A percentile compares a stretch with the other conserved stretches of the same genome.
These are phyloP conservation scores for Orthosia cruda DNA, from an alignment of 2,888 invertebrate genomes.

Conservation along the genomic window DNA sequence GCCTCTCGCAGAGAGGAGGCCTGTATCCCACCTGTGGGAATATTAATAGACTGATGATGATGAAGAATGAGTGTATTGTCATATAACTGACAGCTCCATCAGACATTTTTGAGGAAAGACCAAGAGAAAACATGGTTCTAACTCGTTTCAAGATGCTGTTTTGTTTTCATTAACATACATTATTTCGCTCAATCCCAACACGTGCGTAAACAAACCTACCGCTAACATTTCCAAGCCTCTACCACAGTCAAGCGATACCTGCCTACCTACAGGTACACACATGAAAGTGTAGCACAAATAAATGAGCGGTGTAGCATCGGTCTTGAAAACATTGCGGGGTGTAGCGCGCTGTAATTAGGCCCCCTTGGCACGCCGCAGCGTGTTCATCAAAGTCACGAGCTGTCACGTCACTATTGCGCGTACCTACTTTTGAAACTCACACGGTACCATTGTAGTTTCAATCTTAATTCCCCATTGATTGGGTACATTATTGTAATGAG, in stretches of 20 bases:
- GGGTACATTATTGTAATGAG: too few relatives aligned
- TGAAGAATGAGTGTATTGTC: too few relatives aligned
- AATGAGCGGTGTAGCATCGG: slow-evolving; percentile 55
- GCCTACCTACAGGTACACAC: slow-evolving; percentile 10
- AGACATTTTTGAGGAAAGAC: neutral
- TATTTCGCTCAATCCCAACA: neutral
- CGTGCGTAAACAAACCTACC: slow-evolving; percentile 1
- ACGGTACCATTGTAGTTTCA: too few relatives aligned
- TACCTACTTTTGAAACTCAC: slow-evolving; percentile 21
- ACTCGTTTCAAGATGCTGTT: neutral
- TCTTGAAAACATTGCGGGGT: slow-evolving; percentile 68
- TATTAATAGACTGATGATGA: too few relatives aligned
- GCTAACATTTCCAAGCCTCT: slow-evolving; percentile 13
- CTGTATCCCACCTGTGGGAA: too few relatives aligned
- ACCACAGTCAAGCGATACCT: slow-evolving; percentile 34
- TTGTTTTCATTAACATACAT: neutral
- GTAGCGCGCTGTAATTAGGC: slow-evolving; percentile 82
- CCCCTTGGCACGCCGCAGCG: slow-evolving; percentile 72
- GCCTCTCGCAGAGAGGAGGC: too few relatives aligned
- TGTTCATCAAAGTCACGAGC: slow-evolving; percentile 77
- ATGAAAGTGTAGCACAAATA: slow-evolving; percentile 49
- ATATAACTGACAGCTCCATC: neutral
- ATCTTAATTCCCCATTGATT: too few relatives aligned
- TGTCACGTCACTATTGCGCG: slow-evolving; percentile 64
- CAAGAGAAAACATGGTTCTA: neutral